Base-by-base conservation (phyloP, 92 coral and sea anemone genomes). In the Porites lobata region DNA sequence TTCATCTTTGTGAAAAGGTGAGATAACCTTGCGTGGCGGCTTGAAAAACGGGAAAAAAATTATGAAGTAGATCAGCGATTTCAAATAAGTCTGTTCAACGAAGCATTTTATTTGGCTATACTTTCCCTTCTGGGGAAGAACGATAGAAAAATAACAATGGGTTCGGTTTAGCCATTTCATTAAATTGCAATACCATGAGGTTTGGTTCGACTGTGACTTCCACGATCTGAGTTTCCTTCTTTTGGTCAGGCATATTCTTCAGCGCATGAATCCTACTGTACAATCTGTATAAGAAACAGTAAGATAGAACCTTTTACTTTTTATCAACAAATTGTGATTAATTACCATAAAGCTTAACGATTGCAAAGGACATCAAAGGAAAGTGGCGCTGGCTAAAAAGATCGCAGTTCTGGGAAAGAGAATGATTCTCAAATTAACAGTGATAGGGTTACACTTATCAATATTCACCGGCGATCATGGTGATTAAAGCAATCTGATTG, bases 1-100 rank as follows among this genome's bases (percentile, higher is more conserved):
- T 24, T 74, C 81, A 50, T 75, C 87, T 18, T 62, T 73, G 73
- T 50, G 64, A 19, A 84, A 84, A 0, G 87, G 81, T 64, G 87
- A 61, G 54, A 50, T 63, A 19, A 84, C 10, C 74, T 43, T 73
- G 52, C 50, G 80, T 20, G 81, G 87, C 5, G 80, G 54, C 87
- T 84, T 14, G 50, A 50, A 14, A 9, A 9, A 18, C 32, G 14
- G 12, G 29, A 19, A 59, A 9, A 72, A 9, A 72, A 7, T 3
- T 8, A 15, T 1, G 29, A 21, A 68, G 15, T 17, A 12, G 13
- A n/a, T 21, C 17, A 15, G 29, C 4, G 12, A 65, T 62, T 14
- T 62, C 17, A 14, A 62, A 62, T 38, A 38, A 3, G 6, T 38
- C 47, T 38, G 5, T 38, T 38, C 47, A 38, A 38, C 47, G 47